Evolutionary conservation across 2,113 vertebrate species (phyloP).

Genomic region (Phoxinus phoxinus): DNA sequence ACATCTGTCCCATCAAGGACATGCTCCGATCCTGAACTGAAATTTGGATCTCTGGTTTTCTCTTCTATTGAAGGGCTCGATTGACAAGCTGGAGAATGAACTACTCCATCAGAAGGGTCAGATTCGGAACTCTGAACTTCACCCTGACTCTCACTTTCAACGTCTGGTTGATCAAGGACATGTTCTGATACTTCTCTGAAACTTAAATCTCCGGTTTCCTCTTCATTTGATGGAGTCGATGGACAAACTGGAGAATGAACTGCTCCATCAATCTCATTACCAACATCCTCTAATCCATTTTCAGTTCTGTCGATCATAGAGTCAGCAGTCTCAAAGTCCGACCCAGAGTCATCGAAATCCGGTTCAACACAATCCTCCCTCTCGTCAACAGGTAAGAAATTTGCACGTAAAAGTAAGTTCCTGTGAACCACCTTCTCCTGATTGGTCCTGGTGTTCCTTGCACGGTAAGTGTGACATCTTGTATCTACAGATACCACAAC

Average conservation of each 20-base stretch:
- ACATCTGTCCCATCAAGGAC: not conserved
- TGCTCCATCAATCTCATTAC: not conserved
- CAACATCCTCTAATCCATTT: not conserved
- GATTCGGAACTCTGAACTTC: not conserved
- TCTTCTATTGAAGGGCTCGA: not conserved
- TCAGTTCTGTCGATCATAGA: not conserved
- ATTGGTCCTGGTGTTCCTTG: not conserved
- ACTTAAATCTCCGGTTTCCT: not conserved
- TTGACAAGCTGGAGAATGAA: not conserved
- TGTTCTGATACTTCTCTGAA: not conserved
- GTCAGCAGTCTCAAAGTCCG: not conserved
- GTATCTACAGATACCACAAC: not conserved
- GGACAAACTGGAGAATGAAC: not conserved
- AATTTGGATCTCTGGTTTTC: not conserved
- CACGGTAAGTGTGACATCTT: not conserved
- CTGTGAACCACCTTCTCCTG: constrained; percentile 25
- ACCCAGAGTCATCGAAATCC: fast-evolving
- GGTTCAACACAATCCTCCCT: not conserved
- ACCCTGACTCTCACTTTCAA: not conserved
- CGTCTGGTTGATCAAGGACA: not conserved
- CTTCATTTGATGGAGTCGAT: not conserved
- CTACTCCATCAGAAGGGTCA: not conserved
- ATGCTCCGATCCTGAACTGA: not conserved
- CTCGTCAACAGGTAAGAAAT: not conserved
- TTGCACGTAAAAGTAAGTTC: constrained; percentile 2